Evolutionary conservation across 2,113 vertebrate species (phyloP).

Genomic region (Ceuthmochares aereus): DNA sequence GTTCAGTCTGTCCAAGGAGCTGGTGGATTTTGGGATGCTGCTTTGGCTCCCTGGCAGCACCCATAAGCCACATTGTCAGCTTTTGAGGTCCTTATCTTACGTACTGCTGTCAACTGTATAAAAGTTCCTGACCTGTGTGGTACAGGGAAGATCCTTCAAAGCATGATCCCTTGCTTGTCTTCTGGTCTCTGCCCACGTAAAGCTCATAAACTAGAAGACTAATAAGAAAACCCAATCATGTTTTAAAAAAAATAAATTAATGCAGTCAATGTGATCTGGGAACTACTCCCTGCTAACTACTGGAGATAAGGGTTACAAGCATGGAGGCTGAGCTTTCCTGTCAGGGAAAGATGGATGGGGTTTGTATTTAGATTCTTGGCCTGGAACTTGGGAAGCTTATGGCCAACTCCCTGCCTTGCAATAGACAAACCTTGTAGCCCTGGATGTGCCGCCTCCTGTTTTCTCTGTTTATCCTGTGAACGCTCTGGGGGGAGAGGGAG

Average conservation of each 20-base stretch:
- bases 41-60: constrained; percentile 27
- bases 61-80: not conserved
- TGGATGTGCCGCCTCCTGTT: not conserved
- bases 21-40: not conserved
- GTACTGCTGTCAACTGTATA: not conserved
- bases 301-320: constrained; percentile 19
- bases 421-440: not conserved
- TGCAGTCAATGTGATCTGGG: not conserved
- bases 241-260: not conserved
- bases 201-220: constrained; percentile 36
- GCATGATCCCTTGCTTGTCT: not conserved
- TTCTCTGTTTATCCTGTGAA: not conserved
- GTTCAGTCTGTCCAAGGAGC: not conserved
- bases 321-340: not conserved
- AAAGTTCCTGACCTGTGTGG: constrained; percentile 28
- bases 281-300: not conserved
- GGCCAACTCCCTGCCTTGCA: not conserved
- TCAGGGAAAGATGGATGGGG: not conserved
- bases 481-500: accelerated
- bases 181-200: not conserved
- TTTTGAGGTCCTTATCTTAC: constrained; percentile 22
- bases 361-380: not conserved
- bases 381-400: not conserved
- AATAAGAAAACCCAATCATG: not conserved
- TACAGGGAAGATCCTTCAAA: constrained; percentile 1